Percentiles rank a stretch among this genome's conserved stretches.
Evolutionary conservation across 2,113 vertebrate species (phyloP).

Genomic region (Macrotis lagotis): DNA sequence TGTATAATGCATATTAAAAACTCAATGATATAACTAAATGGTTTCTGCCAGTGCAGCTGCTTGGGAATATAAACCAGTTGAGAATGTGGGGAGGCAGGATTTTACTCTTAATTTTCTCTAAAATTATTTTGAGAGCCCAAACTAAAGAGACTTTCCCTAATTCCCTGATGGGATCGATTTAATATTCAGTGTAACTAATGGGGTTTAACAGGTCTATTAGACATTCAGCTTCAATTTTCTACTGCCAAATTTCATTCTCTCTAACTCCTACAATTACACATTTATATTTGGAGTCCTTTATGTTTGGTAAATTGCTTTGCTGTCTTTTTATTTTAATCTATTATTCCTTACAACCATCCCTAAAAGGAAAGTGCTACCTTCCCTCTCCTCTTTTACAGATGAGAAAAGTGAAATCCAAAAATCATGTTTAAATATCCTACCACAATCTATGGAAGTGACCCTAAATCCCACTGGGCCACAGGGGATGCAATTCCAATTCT

Average conservation of each 20-base stretch:
- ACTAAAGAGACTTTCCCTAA: neutral
- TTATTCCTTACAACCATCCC: neutral
- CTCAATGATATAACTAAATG: neutral
- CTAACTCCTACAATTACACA: neutral
- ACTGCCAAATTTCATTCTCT: neutral
- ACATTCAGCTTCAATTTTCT: neutral
- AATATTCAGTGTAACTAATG: neutral
- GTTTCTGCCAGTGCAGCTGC: neutral
- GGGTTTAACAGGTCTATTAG: neutral
- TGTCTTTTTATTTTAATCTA: neutral
- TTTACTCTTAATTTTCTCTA: neutral
- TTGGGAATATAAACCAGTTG: neutral
- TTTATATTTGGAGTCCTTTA: constrained; percentile 6
- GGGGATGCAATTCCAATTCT: neutral
- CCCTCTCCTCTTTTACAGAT: constrained; percentile 27
- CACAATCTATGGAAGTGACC: too few relatives aligned
- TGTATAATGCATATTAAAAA: neutral
- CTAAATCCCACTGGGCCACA: neutral
- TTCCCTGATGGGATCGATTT: neutral
- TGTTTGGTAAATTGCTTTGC: neutral
- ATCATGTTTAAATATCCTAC: neutral
- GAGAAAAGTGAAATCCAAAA: constrained; percentile 22
- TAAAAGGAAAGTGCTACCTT: neutral
- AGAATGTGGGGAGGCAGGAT: neutral
- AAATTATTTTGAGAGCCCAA: neutral